A percentile compares a stretch with the other conserved stretches of the same genome.
Conservation (phyloP, 2,113 vertebrate species). For the Gobiocypris rarus region DNA sequence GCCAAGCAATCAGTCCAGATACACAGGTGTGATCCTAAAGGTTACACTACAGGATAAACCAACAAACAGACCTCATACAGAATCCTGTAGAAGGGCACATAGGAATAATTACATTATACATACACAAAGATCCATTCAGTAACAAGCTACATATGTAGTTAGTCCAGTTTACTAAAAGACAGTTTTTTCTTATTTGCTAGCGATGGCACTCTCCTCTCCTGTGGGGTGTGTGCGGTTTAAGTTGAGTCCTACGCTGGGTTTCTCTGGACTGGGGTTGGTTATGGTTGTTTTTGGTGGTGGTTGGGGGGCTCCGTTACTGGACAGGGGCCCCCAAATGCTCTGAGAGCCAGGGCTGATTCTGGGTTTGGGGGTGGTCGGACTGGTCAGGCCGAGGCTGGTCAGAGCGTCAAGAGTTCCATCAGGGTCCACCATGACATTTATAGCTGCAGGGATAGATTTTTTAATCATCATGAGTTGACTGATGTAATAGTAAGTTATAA, state of each 20-base stretch:
- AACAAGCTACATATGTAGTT: constrained; percentile 17
- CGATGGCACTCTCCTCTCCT: constrained; percentile 84
- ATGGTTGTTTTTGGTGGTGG: constrained; percentile 57
- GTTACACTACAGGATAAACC: constrained; percentile 31
- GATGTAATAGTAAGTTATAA: neutral
- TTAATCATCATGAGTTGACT: neutral
- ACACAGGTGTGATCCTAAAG: constrained; percentile 40
- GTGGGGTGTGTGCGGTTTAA: constrained; percentile 88
- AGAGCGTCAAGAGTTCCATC: constrained; percentile 93
- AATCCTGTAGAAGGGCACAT: constrained; percentile 2
- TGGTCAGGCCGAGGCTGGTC: constrained; percentile 84
- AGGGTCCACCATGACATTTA: constrained; percentile 96
- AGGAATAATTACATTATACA: constrained; percentile 30
- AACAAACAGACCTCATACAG: constrained; percentile 14
- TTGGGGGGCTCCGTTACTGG: constrained; percentile 68
- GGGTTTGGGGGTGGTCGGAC: constrained; percentile 78
- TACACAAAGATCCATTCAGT: constrained; percentile 34
- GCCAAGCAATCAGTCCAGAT: constrained; percentile 30
- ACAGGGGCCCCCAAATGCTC: constrained; percentile 62
- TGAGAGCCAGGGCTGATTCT: constrained; percentile 75
- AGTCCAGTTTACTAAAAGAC: constrained; percentile 37
- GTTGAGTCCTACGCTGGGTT: constrained; percentile 80
- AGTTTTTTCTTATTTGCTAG: constrained; percentile 81
- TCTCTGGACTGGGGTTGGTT: constrained; percentile 70
- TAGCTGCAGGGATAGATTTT: constrained; percentile 75